Percentiles rank a stretch among this genome's conserved stretches.
Conservation (phyloP, 2,797 vertebrate species). For the Lepilemur ruficaudatus region DNA sequence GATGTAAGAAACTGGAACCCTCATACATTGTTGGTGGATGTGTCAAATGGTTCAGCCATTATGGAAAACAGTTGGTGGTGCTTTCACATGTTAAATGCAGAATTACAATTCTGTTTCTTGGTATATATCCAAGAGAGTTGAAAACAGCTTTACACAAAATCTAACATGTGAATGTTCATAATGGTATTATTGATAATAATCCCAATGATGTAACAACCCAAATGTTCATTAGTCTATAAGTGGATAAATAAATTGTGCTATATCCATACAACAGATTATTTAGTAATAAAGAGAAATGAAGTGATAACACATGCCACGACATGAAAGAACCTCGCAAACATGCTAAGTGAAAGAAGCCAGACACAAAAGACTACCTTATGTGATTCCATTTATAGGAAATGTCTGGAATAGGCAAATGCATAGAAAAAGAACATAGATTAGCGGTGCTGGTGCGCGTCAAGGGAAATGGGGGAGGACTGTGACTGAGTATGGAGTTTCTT, state of each 20-base stretch:
- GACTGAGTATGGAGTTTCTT: not conserved
- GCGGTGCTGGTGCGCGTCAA: not conserved
- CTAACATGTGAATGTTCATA: not conserved
- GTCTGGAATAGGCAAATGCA: not conserved
- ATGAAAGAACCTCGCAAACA: not conserved
- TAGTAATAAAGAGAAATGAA: not conserved
- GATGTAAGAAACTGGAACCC: not conserved
- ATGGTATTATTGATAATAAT: not conserved
- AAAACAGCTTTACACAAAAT: not conserved
- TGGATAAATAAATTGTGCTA: not conserved
- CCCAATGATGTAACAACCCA: not conserved
- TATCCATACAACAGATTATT: not conserved
- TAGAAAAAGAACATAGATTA: not conserved
- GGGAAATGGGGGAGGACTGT: not conserved
- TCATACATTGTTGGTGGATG: not conserved
- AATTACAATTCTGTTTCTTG: not conserved
- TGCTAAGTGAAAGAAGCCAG: not conserved
- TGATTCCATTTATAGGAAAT: not conserved
- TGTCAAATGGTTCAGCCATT: not conserved
- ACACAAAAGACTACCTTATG: not conserved
- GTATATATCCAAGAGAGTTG: not conserved
- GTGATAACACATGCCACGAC: not conserved
- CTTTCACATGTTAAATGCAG: not conserved
- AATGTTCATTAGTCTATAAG: not conserved
- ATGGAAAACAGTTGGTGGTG: not conserved